Conservation (phyloP, 2,888 invertebrate genomes). For the Cryptus viduatorius region DNA sequence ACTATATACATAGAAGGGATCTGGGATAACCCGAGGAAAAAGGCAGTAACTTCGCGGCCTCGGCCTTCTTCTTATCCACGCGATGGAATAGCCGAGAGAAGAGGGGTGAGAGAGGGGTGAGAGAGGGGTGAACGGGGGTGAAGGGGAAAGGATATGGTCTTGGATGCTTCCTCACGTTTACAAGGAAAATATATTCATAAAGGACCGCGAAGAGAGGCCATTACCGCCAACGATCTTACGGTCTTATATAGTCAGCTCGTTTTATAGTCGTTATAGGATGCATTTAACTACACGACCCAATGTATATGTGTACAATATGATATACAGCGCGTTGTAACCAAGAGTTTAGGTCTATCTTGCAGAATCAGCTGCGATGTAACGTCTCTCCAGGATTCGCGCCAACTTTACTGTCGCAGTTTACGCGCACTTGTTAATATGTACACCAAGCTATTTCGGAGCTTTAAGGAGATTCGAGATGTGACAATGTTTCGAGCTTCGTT, state of each 20-base stretch:
- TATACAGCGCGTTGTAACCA: background rate
- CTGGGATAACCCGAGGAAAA: constrained; percentile 31
- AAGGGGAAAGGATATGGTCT: constrained; percentile 2
- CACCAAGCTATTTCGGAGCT: background rate
- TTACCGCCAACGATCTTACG: constrained; percentile 48
- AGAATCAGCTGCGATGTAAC: constrained; percentile 3
- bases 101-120: background rate
- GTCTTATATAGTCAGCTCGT: constrained; percentile 40
- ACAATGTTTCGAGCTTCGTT: background rate
- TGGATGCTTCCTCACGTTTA: constrained; percentile 28
- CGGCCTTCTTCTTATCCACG: constrained; percentile 28
- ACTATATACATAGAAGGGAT: background rate
- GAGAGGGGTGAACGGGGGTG: background rate
- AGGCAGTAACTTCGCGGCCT: constrained; percentile 42
- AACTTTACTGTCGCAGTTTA: constrained; percentile 1
- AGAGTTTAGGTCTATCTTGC: constrained; percentile 1
- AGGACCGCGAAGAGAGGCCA: constrained; percentile 43
- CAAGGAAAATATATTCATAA: constrained; percentile 57
- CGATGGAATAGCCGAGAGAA: background rate
- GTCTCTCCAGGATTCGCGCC: background rate
- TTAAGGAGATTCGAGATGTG: background rate
- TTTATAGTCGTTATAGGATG: constrained; percentile 48
- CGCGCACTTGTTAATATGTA: constrained; percentile 2
- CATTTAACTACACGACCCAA: constrained; percentile 24
- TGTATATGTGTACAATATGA: constrained; percentile 1